Percentiles rank a stretch among this genome's conserved stretches.
Conservation (phyloP, 2,888 invertebrate genomes). For the Xanthia togata region DNA sequence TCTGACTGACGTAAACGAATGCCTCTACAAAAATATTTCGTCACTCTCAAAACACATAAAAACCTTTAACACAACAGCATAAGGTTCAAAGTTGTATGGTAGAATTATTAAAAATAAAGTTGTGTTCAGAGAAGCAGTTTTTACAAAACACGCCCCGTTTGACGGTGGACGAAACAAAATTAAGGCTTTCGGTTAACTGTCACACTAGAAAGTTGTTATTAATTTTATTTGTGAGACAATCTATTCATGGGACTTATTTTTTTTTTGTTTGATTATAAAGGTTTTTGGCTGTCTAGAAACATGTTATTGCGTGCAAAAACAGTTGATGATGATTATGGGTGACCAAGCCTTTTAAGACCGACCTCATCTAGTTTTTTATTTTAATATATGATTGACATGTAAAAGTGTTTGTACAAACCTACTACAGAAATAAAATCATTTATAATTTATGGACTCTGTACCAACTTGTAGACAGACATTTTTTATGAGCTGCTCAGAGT, state of each 20-base stretch:
- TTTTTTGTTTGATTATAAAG: slow-evolving; percentile 33
- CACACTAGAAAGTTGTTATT: slow-evolving; percentile 80
- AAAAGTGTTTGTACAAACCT: too few species aligned
- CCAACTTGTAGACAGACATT: not conserved
- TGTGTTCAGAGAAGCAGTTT: slow-evolving; percentile 69
- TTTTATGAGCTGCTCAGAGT: not conserved
- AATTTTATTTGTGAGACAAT: slow-evolving; percentile 73
- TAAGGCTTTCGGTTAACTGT: slow-evolving; percentile 81
- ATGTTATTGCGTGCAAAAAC: slow-evolving; percentile 43
- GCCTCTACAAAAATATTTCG: slow-evolving; percentile 62
- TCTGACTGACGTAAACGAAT: slow-evolving; percentile 77
- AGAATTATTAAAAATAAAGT: slow-evolving; percentile 45
- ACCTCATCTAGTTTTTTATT: too few species aligned
- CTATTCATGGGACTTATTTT: slow-evolving; percentile 53
- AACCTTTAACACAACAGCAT: rapidly evolving
- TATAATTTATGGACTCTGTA: not conserved
- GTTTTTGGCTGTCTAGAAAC: slow-evolving; percentile 26
- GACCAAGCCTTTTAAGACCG: not conserved
- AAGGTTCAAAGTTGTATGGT: slow-evolving; percentile 26
- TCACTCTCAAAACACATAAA: not conserved
- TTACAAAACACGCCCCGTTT: slow-evolving; percentile 75
- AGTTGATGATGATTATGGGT: slow-evolving; percentile 16
- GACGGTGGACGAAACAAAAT: slow-evolving; percentile 76
- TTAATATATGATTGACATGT: too few species aligned
- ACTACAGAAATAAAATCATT: too few species aligned